Evolutionary conservation across 2,797 vertebrate genomes (phyloP), one percentile per base, ranked within the genome.

Genomic region (Oreochromis mossambicus): DNA sequence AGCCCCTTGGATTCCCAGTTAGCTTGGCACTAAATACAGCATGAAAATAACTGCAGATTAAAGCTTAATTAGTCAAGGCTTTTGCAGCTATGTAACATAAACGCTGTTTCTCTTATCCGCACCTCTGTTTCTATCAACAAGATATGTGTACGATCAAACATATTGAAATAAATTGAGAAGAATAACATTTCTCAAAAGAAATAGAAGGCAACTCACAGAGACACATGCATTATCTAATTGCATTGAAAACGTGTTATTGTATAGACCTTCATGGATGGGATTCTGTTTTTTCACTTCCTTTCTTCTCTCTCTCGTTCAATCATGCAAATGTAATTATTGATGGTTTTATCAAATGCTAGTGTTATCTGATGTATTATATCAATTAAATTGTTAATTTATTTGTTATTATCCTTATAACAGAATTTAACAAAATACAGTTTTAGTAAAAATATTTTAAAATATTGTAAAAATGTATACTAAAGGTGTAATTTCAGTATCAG

Each of bases 11-110:
- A 88, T 92, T 92, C 91, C 93, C 86, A 92, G 88, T 84, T 70
- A 63, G 82, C 82, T 80, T 88, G 83, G 87, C 89, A 90, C 82
- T 88, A 89, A 91, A 92, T 93, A 78, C 50, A 76, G 83, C 90
- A 91, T 92, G 87, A 24, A 94, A 95, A 95, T 91, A 89, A 87
- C 52, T 94, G 86, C 87, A 93, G 89, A 94, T 95, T 94, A 95
- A 89, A 88, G 85, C 86, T 91, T 93, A 93, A 95, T 95, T 94
- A 94, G 93, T 91, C 83, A 91, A 90, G 92, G 88, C 50, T 93
- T 93, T 88, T 87, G 88, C 83, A 86, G 87, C 86, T 79, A 80
- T 86, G 81, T 73, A 58, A 52, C 83, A 78, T 89, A 56, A 78
- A 78, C 77, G 32, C 43, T 15, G 34, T 76, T 26, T 17, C 52